Percentiles rank a stretch among this genome's conserved stretches.
Evolutionary conservation across 2,113 vertebrate genomes (phyloP).

Genomic region (Paramisgurnus dabryanus): DNA sequence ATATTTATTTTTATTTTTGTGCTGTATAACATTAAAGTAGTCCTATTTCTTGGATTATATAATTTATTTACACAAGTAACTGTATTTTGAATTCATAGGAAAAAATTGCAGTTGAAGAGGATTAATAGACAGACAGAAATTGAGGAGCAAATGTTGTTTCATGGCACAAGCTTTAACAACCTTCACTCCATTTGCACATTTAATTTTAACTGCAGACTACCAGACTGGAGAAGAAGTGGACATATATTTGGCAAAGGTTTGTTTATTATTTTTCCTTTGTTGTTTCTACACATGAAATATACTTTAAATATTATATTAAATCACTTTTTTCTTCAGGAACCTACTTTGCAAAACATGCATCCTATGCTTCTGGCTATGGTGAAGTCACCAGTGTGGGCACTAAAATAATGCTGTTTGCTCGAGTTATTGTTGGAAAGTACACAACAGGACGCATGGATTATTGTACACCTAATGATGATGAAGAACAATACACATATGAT

Average conservation of each 20-base stretch:
- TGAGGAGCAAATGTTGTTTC: slow-evolving; percentile 82
- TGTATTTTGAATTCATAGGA: slow-evolving; percentile 66
- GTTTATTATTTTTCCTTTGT: neutral
- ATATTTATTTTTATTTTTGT: too few relatives aligned
- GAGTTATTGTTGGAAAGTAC: slow-evolving; percentile 82
- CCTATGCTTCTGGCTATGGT: slow-evolving; percentile 78
- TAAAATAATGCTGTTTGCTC: slow-evolving; percentile 83
- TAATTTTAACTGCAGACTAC: slow-evolving; percentile 86
- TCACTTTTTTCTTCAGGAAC: slow-evolving; percentile 72
- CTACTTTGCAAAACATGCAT: slow-evolving; percentile 83
- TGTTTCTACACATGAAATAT: neutral
- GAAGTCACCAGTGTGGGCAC: accelerated
- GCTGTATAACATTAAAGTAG: too few relatives aligned
- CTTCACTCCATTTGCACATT: slow-evolving; percentile 85
- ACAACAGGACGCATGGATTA: slow-evolving; percentile 68
- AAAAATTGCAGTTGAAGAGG: slow-evolving; percentile 84
- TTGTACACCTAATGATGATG: slow-evolving; percentile 78
- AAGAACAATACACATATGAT: slow-evolving; percentile 74
- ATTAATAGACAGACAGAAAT: slow-evolving; percentile 68
- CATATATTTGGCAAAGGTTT: slow-evolving; percentile 80
- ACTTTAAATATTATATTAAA: neutral
- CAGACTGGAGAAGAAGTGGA: slow-evolving; percentile 65
- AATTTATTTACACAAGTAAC: neutral
- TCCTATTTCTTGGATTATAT: neutral
- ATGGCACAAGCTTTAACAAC: slow-evolving; percentile 81